Percentiles rank a stretch among this genome's conserved stretches.
Conservation (phyloP, 2,797 vertebrate species). For the Cottoperca gobio region DNA sequence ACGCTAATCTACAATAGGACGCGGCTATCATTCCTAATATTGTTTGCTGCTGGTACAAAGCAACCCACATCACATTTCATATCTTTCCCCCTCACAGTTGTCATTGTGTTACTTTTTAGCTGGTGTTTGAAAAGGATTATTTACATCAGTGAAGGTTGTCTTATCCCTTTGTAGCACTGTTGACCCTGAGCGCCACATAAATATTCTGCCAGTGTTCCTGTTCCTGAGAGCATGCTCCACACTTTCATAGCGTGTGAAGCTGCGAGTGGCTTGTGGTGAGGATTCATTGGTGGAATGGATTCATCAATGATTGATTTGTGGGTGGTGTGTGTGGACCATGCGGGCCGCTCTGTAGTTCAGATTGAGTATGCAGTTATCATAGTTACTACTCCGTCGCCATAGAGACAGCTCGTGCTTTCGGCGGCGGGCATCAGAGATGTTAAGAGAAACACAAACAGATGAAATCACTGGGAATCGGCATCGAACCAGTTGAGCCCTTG, state of each 20-base stretch:
- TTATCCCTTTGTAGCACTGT: constrained; percentile 5
- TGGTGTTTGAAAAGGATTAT: constrained; percentile 50
- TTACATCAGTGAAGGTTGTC: constrained; percentile 47
- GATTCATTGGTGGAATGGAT: constrained; percentile 53
- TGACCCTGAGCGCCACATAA: constrained; percentile 37
- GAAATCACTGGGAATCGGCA: constrained; percentile 50
- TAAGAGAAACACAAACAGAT: constrained; percentile 59
- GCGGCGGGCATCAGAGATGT: constrained; percentile 30
- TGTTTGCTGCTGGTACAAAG: constrained; percentile 44
- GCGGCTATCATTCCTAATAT: constrained; percentile 38
- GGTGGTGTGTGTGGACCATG: constrained; percentile 7
- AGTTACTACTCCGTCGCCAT: constrained; percentile 35
- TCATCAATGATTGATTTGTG: constrained; percentile 61
- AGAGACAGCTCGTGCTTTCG: constrained; percentile 41
- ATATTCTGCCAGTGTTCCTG: constrained; percentile 45
- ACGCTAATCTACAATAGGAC: constrained; percentile 58
- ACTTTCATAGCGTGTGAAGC: constrained; percentile 45
- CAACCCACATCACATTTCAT: constrained; percentile 38
- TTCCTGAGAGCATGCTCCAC: constrained; percentile 32
- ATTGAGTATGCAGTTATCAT: constrained; percentile 29
- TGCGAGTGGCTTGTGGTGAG: constrained; percentile 7
- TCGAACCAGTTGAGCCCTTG: constrained; percentile 18
- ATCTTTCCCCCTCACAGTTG: constrained; percentile 45
- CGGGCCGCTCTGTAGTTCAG: constrained; percentile 3
- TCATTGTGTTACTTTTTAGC: constrained; percentile 29